Percentiles rank a stretch among this genome's conserved stretches.
phyloP scores from a whole-genome alignment of 2,888 invertebrate genomes.

The Apantesis nais region DNA sequence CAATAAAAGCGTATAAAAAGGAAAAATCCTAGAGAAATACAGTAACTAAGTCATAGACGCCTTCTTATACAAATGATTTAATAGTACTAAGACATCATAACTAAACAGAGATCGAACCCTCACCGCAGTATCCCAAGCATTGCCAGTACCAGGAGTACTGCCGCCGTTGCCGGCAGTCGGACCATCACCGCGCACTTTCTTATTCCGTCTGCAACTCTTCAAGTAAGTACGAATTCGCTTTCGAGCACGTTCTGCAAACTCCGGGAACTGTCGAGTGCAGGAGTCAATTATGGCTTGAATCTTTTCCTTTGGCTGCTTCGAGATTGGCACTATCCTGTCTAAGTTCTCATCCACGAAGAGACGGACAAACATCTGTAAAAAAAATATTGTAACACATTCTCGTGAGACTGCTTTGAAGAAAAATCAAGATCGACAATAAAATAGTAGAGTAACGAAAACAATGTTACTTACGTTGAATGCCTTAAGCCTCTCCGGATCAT shows the following conservation, averaged over 20 bases:
- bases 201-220: conserved; percentile 97
- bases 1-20: background rate
- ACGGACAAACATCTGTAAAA: conserved; percentile 97
- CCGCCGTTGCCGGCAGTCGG: conserved; percentile 71
- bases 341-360: conserved; percentile 98
- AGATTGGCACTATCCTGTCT: conserved; percentile 98
- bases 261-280: conserved; percentile 98
- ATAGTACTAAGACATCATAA: conserved; percentile 26
- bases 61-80: background rate
- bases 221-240: conserved; percentile 97
- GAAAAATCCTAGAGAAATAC: background rate
- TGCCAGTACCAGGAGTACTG: conserved; percentile 80
- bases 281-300: conserved; percentile 99
- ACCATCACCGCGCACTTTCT: conserved; percentile 93
- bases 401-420: background rate
- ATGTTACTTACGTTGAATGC: conserved; percentile 95
- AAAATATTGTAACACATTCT: background rate
- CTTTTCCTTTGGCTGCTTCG: conserved; percentile 98
- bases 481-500: conserved; percentile 97
- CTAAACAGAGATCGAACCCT: conserved; percentile 82
- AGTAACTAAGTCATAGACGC: no score
- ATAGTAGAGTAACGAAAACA: background rate
- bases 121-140: conserved; percentile 94
- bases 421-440: background rate
- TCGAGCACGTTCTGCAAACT: conserved; percentile 97